Conservation (phyloP, 35 echinoderm and acorn worm species). For the Patiria miniata region DNA sequence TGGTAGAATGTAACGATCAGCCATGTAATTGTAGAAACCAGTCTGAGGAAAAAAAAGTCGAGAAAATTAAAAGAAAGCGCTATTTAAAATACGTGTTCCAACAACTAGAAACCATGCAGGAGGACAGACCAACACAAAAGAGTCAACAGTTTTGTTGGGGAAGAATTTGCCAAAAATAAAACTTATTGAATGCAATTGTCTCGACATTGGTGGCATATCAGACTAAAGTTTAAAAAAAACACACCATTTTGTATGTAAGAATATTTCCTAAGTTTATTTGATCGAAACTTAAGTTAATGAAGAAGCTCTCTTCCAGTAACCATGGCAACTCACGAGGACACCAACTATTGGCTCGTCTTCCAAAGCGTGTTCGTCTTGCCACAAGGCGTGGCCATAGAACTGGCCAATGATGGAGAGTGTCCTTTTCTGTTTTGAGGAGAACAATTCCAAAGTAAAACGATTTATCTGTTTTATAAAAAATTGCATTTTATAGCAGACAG, state of each 20-base stretch:
- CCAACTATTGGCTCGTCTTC: conserved; percentile 43
- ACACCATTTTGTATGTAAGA: too few species aligned
- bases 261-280: too few species aligned
- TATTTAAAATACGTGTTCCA: too few species aligned
- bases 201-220: too few species aligned
- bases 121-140: not conserved
- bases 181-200: too few species aligned
- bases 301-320: not conserved
- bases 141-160: not conserved
- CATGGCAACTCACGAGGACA: conserved; percentile 69
- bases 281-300: too few species aligned
- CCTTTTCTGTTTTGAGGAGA: conserved; percentile 43
- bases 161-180: too few species aligned
- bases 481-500: not conserved
- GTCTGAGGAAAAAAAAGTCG: conserved; percentile 40
- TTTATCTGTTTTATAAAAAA: not conserved
- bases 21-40: conserved; percentile 66
- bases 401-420: conserved; percentile 84
- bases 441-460: not conserved
- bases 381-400: conserved; percentile 78
- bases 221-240: too few species aligned
- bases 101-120: not conserved
- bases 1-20: conserved; percentile 75
- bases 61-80: too few species aligned
- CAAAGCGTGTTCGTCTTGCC: conserved; percentile 73